Conservation (phyloP, 1,140 invertebrate genomes). For the Euura saliciscinereae region DNA sequence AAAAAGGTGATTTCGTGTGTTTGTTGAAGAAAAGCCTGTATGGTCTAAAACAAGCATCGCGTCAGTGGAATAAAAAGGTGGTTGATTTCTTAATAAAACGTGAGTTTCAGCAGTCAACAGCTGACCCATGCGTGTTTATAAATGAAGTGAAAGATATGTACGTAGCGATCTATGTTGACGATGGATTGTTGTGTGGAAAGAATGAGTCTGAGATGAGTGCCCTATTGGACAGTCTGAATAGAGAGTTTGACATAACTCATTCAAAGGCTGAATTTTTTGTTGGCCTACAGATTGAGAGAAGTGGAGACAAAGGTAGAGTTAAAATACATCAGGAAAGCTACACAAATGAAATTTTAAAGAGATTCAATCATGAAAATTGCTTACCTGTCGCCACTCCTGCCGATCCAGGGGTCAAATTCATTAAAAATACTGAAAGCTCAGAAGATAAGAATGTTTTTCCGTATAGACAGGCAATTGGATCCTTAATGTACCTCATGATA, state of each 20-base stretch:
- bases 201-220: slow-evolving; percentile 17
- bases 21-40: too few species aligned
- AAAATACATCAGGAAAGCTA: slow-evolving; percentile 26
- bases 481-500: slow-evolving; percentile 47
- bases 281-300: slow-evolving; percentile 23
- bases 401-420: slow-evolving; percentile 14
- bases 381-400: slow-evolving; percentile 27
- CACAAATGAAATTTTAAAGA: slow-evolving; percentile 23
- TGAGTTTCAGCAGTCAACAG: slow-evolving; percentile 24
- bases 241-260: slow-evolving; percentile 21
- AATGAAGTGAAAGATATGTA: slow-evolving; percentile 24
- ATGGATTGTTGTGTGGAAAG: slow-evolving; percentile 28
- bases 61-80: slow-evolving; percentile 43
- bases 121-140: slow-evolving; percentile 29
- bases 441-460: slow-evolving; percentile 21
- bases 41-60: slow-evolving; percentile 50
- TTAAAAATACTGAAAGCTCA: slow-evolving; percentile 21
- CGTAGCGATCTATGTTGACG: slow-evolving; percentile 37
- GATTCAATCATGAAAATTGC: slow-evolving; percentile 25
- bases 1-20: slow-evolving; percentile 30
- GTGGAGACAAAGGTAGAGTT: slow-evolving; percentile 19
- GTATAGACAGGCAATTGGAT: slow-evolving; percentile 38
- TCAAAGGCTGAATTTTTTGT: slow-evolving; percentile 22
- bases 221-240: slow-evolving; percentile 22
- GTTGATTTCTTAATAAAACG: slow-evolving; percentile 13